A percentile compares a stretch with the other conserved stretches of the same genome.
These are phyloP conservation scores for Cyanoderma ruficeps DNA, from an alignment of 2,113 vertebrate species.

Conservation along the genomic window DNA sequence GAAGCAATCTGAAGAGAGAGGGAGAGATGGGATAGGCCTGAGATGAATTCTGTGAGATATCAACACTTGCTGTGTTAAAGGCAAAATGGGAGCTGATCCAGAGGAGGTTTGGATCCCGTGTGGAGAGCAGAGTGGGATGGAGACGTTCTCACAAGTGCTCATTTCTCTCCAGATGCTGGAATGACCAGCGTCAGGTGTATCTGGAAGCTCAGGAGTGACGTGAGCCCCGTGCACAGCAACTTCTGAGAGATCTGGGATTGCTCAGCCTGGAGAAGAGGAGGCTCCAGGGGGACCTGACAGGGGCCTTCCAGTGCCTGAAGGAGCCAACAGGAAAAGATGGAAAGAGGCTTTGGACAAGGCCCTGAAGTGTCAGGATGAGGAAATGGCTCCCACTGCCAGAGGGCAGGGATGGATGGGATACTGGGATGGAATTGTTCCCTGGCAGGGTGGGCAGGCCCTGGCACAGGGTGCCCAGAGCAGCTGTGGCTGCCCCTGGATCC, in stretches of 20 bases:
- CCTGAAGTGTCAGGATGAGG: background rate
- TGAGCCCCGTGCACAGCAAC: background rate
- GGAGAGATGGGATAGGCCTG: background rate
- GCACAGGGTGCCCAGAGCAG: background rate
- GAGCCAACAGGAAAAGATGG: background rate
- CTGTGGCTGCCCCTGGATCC: background rate
- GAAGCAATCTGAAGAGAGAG: background rate
- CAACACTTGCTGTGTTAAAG: background rate
- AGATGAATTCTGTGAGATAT: background rate
- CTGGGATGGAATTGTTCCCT: accelerated
- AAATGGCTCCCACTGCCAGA: background rate
- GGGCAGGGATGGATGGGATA: background rate
- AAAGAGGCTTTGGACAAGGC: background rate
- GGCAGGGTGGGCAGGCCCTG: background rate
- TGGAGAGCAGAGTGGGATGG: background rate
- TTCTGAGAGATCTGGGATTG: background rate
- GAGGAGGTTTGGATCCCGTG: background rate
- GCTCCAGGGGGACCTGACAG: no score
- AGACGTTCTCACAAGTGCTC: background rate
- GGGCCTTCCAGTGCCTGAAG: background rate
- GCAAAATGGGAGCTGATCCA: background rate
- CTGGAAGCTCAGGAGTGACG: background rate
- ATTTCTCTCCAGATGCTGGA: background rate
- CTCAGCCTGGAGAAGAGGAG: background rate
- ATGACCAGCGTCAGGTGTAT: background rate